A percentile compares a stretch with the other conserved stretches of the same genome.
Evolutionary conservation across 2,888 invertebrate species (phyloP).

Genomic region (Trichopria drosophilae): DNA sequence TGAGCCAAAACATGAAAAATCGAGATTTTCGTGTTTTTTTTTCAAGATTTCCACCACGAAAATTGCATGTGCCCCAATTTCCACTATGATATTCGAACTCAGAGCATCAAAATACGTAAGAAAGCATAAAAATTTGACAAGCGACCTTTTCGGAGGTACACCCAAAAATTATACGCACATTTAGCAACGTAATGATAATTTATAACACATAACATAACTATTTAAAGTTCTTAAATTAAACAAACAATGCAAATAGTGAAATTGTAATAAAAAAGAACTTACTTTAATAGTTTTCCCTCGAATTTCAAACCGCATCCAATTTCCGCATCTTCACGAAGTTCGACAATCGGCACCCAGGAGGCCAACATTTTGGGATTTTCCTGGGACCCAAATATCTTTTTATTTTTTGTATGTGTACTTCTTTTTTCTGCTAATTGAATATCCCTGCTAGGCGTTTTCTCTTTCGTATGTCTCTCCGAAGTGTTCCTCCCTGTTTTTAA

Average conservation of each 20-base stretch:
- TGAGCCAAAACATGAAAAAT: no score
- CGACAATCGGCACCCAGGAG: slow-evolving; percentile 46
- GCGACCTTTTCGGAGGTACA: no score
- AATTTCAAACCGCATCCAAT: slow-evolving; percentile 41
- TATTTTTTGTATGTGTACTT: not conserved
- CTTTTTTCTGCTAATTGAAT: not conserved
- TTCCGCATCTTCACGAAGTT: slow-evolving; percentile 23
- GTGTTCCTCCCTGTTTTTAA: no score
- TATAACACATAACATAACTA: not conserved
- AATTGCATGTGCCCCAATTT: no score
- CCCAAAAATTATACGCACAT: slow-evolving; percentile 3
- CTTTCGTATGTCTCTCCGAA: no score
- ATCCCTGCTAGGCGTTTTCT: not conserved
- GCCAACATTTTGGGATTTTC: slow-evolving; percentile 42
- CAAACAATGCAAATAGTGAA: no score
- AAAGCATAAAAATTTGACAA: no score
- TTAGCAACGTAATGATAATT: not conserved
- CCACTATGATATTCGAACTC: no score
- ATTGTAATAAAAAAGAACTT: no score
- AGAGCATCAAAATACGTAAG: no score
- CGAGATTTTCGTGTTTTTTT: no score
- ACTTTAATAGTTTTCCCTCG: slow-evolving; percentile 51
- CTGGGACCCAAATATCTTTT: slow-evolving; percentile 36
- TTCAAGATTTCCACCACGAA: no score
- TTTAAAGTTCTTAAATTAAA: slow-evolving; percentile 7